These are phyloP conservation scores for Martes martes DNA, from an alignment of 2,113 vertebrate species.

Conservation along the genomic window DNA sequence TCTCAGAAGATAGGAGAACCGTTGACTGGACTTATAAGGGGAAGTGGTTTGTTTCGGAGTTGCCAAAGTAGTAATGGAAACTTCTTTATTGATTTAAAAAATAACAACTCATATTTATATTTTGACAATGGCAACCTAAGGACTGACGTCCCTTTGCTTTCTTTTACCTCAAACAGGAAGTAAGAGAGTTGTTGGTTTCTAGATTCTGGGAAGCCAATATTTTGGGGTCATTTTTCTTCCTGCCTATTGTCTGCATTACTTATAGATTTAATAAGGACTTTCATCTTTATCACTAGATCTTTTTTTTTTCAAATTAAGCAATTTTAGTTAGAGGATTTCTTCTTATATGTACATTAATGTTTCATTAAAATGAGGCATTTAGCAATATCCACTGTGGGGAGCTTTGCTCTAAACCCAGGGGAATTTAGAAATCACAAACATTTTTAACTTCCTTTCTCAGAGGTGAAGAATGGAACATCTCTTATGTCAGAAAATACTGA, in stretches of 20 bases:
- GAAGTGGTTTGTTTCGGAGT: background rate
- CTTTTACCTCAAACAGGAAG: background rate
- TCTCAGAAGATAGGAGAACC: conserved; percentile 18
- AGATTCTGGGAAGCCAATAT: background rate
- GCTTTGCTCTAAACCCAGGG: background rate
- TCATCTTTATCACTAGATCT: background rate
- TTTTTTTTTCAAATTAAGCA: background rate
- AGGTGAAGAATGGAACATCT: background rate
- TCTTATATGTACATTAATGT: background rate
- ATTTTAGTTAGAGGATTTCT: background rate
- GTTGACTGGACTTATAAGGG: background rate
- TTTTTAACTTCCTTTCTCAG: conserved; percentile 24
- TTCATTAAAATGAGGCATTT: background rate
- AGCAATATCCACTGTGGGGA: background rate
- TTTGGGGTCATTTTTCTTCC: background rate
- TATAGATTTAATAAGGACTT: background rate
- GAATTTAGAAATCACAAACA: conserved; percentile 1
- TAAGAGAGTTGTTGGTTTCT: background rate
- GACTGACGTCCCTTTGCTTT: background rate
- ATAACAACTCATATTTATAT: background rate
- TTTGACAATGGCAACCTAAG: background rate
- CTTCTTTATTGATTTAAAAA: background rate
- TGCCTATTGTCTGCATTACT: background rate
- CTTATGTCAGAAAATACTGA: background rate
- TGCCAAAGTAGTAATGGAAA: background rate